These are phyloP conservation scores for Limulus polyphemus DNA, from an alignment of 2,888 invertebrate species.

Conservation along the genomic window DNA sequence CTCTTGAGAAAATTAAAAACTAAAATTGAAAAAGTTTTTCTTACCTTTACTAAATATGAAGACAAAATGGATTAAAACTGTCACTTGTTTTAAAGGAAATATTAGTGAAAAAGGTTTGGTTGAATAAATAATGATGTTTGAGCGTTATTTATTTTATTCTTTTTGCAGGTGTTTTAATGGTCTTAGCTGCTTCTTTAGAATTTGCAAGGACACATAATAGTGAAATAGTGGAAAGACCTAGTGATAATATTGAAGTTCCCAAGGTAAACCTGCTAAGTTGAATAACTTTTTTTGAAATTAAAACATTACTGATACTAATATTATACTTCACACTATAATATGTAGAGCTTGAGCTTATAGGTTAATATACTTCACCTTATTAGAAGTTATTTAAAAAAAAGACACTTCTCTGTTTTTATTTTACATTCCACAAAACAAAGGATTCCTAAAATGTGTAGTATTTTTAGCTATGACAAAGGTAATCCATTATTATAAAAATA, in stretches of 20 bases:
- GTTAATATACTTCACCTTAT: neutral
- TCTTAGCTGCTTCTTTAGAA: slow-evolving; percentile 89
- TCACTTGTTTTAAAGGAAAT: no score
- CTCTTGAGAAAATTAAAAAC: no score
- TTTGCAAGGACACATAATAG: slow-evolving; percentile 89
- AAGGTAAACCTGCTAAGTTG: slow-evolving; percentile 46
- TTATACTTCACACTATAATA: neutral
- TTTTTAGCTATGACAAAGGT: no score
- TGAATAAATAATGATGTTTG: neutral
- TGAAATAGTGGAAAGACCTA: slow-evolving; percentile 79
- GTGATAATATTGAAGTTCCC: slow-evolving; percentile 90
- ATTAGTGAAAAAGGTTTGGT: no score
- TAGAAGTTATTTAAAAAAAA: no score
- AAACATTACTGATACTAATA: neutral
- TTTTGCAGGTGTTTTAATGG: slow-evolving; percentile 65
- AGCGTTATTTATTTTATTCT: slow-evolving; percentile 2
- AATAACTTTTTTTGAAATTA: slow-evolving; percentile 4
- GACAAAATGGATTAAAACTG: no score
- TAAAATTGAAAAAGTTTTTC: no score
- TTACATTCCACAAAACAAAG: no score
- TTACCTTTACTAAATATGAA: no score
- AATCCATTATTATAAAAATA: no score
- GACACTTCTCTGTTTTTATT: no score
- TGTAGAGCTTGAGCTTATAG: neutral
- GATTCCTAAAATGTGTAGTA: no score